Conservation (phyloP, 2,797 vertebrate species). For the Fringilla coelebs region DNA sequence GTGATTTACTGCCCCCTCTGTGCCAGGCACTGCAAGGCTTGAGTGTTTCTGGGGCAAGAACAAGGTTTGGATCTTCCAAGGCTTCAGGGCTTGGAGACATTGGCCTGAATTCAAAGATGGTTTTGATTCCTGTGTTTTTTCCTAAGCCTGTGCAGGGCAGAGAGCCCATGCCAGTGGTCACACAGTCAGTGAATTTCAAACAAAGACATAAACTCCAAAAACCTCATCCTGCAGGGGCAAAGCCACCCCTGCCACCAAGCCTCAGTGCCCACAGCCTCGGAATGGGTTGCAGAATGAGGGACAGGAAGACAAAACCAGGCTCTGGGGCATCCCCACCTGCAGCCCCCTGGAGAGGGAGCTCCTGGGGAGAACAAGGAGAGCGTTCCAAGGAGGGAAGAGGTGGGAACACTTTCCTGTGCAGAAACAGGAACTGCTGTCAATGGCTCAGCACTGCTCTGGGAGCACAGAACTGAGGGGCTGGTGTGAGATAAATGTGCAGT, state of each 20-base stretch:
- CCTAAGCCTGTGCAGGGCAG: not conserved
- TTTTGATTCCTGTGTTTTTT: not conserved
- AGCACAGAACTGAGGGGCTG: not conserved
- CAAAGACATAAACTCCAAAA: not conserved
- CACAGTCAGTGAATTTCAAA: not conserved
- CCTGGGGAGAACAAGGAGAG: not conserved
- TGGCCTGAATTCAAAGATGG: not conserved
- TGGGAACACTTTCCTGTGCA: not conserved
- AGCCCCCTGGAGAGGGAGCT: not conserved
- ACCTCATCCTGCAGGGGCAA: not conserved
- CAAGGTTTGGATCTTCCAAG: not conserved
- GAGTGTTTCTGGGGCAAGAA: not conserved
- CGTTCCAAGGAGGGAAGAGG: not conserved
- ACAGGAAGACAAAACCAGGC: not conserved
- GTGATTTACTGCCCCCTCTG: not conserved
- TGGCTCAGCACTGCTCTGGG: accelerated
- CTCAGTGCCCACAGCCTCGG: accelerated
- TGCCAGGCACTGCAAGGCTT: not conserved
- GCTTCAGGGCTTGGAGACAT: not conserved
- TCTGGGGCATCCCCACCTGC: not conserved
- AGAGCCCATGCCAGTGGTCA: accelerated
- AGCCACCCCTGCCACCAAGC: not conserved
- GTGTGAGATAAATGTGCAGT: accelerated
- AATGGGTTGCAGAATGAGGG: not conserved
- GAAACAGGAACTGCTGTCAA: not conserved